phyloP scores from a whole-genome alignment of 92 coral and sea anemone genomes.

The Anthopleura xanthogrammica region DNA sequence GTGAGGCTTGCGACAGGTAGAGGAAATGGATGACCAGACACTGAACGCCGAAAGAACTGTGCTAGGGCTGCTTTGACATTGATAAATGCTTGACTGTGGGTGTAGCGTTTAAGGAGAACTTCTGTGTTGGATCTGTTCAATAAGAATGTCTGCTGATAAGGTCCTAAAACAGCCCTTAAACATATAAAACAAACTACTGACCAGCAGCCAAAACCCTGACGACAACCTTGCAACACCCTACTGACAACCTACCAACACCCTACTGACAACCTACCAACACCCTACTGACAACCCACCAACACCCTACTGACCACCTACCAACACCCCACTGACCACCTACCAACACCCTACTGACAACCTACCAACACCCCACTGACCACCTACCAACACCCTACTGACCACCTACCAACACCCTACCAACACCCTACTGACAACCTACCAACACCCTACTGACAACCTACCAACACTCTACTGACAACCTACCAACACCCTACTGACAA shows the following conservation, averaged over 20 bases:
- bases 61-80: constrained; percentile 91
- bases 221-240: too few species aligned
- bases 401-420: neutral
- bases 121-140: constrained; percentile 59
- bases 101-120: constrained; percentile 89
- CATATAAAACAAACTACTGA: too few species aligned
- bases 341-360: neutral
- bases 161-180: neutral
- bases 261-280: neutral
- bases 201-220: too few species aligned
- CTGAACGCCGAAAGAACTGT: constrained; percentile 68
- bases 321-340: neutral
- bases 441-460: neutral
- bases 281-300: neutral
- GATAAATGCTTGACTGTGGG: constrained; percentile 85
- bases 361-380: neutral
- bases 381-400: neutral
- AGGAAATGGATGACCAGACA: constrained; percentile 52
- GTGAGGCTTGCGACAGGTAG: constrained; percentile 52
- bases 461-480: neutral
- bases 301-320: neutral
- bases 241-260: neutral
- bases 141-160: neutral
- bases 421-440: neutral
- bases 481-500: neutral